These are phyloP conservation scores for Gallirallus australis DNA, from an alignment of 2,797 vertebrate genomes.

Conservation along the genomic window DNA sequence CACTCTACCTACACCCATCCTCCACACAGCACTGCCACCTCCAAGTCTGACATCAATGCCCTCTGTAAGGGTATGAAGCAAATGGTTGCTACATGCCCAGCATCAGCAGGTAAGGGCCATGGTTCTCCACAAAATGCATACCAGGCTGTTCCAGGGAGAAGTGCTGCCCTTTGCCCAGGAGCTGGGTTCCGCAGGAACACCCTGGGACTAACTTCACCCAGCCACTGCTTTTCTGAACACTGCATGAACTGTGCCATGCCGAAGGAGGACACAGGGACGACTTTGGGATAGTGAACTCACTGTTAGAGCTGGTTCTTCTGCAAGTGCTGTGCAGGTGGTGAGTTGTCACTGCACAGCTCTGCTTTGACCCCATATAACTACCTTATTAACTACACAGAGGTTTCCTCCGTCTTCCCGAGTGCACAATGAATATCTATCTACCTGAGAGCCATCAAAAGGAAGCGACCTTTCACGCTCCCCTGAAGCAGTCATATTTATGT, in stretches of 20 bases:
- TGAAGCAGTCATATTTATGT: rapidly evolving
- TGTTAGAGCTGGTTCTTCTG: too few relatives aligned
- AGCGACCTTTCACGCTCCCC: not conserved
- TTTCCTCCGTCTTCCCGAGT: rapidly evolving
- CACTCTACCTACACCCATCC: not conserved
- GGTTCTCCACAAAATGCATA: not conserved
- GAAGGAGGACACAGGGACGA: rapidly evolving
- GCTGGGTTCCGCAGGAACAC: not conserved
- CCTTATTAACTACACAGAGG: rapidly evolving
- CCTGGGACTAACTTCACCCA: not conserved
- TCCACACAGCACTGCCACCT: not conserved
- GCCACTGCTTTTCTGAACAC: not conserved
- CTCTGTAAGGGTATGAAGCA: rapidly evolving
- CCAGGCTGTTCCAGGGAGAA: not conserved
- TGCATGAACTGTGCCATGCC: not conserved
- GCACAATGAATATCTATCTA: rapidly evolving
- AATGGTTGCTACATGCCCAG: not conserved
- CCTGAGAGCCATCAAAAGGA: rapidly evolving
- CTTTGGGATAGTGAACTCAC: rapidly evolving
- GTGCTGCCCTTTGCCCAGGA: not conserved
- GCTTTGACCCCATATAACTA: too few relatives aligned
- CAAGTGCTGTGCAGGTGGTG: rapidly evolving
- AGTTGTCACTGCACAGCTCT: rapidly evolving
- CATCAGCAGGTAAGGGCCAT: not conserved
- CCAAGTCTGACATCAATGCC: rapidly evolving